Conservation (phyloP, 2,888 invertebrate species). For the Hemaris fuciformis region DNA sequence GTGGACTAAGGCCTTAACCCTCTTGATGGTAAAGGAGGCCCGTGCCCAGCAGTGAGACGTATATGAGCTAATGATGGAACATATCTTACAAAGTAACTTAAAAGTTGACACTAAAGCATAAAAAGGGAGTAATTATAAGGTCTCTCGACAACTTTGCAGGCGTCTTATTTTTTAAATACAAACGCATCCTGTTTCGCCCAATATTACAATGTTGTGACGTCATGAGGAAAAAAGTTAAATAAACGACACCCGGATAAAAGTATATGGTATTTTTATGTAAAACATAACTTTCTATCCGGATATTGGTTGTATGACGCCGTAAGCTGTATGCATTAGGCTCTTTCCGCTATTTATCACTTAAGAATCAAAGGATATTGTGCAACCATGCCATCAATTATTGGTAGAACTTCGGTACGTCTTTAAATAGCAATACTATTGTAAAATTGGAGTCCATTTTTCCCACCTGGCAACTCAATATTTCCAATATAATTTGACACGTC, state of each 20-base stretch:
- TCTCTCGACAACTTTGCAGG: not conserved
- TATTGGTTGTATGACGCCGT: not conserved
- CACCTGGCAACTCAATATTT: too few species aligned
- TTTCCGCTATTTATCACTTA: not conserved
- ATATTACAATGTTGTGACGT: not conserved
- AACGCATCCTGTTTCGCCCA: not conserved
- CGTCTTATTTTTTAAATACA: not conserved
- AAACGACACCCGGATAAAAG: not conserved
- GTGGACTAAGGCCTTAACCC: too few species aligned
- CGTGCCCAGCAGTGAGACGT: too few species aligned
- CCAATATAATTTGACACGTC: not conserved
- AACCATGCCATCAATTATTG: too few species aligned
- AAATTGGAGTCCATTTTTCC: too few species aligned
- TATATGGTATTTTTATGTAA: not conserved
- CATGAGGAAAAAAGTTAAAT: constrained; percentile 8
- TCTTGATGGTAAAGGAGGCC: too few species aligned
- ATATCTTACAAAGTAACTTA: too few species aligned
- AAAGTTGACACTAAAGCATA: not conserved
- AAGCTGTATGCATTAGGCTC: not conserved
- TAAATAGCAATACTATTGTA: too few species aligned
- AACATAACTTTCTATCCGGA: not conserved
- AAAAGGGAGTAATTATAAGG: not conserved
- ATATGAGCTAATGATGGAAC: too few species aligned
- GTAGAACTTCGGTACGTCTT: not conserved
- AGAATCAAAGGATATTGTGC: not conserved